Evolutionary conservation across 2,888 invertebrate species (phyloP).

Genomic region (Crematogaster levior): DNA sequence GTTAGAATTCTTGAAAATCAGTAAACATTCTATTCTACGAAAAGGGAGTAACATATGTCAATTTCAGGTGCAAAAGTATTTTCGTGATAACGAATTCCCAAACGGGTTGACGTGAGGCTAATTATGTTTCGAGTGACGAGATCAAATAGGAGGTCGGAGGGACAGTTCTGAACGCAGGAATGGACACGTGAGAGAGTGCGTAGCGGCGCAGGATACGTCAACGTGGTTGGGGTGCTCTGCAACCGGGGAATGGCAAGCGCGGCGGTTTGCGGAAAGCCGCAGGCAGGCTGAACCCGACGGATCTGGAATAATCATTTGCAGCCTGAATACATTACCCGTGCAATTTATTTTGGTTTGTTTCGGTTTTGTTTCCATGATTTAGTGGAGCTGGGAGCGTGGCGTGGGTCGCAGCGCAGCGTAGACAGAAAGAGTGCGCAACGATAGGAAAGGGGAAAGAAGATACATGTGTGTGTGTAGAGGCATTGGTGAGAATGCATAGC

Average conservation of each 20-base stretch:
- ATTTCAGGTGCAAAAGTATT: constrained; percentile 54
- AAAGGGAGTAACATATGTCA: constrained; percentile 28
- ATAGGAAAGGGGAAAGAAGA: constrained; percentile 14
- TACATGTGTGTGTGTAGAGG: constrained; percentile 17
- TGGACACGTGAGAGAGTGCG: constrained; percentile 65
- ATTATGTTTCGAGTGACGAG: constrained; percentile 77
- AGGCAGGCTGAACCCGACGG: constrained; percentile 80
- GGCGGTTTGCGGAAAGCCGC: constrained; percentile 81
- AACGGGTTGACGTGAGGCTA: constrained; percentile 67
- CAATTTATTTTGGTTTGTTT: constrained; percentile 83
- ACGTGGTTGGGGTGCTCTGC: constrained; percentile 56
- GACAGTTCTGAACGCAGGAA: constrained; percentile 70
- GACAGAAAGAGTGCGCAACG: constrained; percentile 20
- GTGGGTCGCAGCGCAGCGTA: neutral
- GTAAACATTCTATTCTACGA: neutral
- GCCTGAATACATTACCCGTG: constrained; percentile 83
- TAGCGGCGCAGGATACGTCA: constrained; percentile 48
- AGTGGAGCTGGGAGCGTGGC: constrained; percentile 60
- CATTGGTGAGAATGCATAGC: constrained; percentile 45
- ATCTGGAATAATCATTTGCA: constrained; percentile 84
- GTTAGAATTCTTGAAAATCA: constrained; percentile 22
- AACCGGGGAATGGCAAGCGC: constrained; percentile 74
- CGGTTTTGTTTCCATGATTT: constrained; percentile 83
- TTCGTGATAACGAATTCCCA: constrained; percentile 58
- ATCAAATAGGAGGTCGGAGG: constrained; percentile 77